Conservation (phyloP, 2,113 vertebrate genomes). For the Leuciscus idus region DNA sequence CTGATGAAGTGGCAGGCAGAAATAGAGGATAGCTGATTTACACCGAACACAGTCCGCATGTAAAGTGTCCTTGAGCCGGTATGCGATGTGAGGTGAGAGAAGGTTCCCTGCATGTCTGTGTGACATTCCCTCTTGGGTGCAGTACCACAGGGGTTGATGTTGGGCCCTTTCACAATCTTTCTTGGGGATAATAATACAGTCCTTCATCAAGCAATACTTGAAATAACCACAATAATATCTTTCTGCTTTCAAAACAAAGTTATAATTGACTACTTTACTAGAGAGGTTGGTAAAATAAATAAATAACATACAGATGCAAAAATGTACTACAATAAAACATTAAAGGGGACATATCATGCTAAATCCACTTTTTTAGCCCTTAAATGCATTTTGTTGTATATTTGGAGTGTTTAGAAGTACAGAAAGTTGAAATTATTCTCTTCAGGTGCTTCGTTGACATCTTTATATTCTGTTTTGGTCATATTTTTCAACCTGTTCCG, state of each 20-base stretch:
- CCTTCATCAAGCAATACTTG: background rate
- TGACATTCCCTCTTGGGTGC: background rate
- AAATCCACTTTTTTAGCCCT: no score
- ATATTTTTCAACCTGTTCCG: no score
- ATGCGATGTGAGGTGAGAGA: background rate
- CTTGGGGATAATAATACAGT: background rate
- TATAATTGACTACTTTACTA: background rate
- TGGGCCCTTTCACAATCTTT: background rate
- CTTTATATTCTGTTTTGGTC: no score
- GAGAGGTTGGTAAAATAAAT: background rate
- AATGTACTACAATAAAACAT: no score
- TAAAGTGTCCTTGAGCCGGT: slow-evolving; percentile 49
- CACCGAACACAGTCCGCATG: slow-evolving; percentile 4
- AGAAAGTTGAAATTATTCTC: no score
- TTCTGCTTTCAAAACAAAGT: background rate
- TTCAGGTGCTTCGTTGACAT: no score
- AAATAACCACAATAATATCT: background rate
- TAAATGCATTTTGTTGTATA: no score
- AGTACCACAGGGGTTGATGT: slow-evolving; percentile 46
- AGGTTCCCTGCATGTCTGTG: background rate
- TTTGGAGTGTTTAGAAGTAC: no score
- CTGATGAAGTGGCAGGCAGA: slow-evolving; percentile 48
- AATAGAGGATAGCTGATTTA: slow-evolving; percentile 44
- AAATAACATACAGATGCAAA: no score
- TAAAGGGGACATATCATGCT: no score